Conservation (phyloP, 2,113 vertebrate species). For the Varanus salvator region DNA sequence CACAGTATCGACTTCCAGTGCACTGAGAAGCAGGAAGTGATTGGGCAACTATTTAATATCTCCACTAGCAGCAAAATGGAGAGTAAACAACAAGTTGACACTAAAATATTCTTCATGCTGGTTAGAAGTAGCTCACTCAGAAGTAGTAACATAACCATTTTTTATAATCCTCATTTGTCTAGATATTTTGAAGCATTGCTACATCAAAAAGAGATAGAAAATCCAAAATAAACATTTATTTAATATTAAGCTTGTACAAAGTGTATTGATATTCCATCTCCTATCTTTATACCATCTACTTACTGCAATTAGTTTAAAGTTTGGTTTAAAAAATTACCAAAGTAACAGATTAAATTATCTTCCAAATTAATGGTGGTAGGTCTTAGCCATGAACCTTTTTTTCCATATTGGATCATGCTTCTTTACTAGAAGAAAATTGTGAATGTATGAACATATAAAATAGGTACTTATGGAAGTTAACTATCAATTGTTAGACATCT, state of each 20-base stretch:
- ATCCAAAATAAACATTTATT: not conserved
- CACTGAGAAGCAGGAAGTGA: conserved; percentile 27
- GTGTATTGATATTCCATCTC: not conserved
- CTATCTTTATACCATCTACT: conserved; percentile 42
- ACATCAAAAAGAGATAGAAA: not conserved
- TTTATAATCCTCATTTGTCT: not conserved
- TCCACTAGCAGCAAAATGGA: not conserved
- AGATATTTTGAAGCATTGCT: not conserved
- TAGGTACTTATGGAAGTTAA: not conserved
- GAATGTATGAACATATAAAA: conserved; percentile 31
- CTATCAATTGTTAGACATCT: not conserved
- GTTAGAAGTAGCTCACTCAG: not conserved
- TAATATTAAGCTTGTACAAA: not conserved
- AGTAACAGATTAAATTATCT: not conserved
- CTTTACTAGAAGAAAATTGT: conserved; percentile 41
- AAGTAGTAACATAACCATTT: not conserved
- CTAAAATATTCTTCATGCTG: not conserved
- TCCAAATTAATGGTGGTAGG: conserved; percentile 27
- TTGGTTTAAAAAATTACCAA: conserved; percentile 28
- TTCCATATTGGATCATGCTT: conserved; percentile 56
- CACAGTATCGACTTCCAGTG: conserved; percentile 27
- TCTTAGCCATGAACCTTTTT: conserved; percentile 15
- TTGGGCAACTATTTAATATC: conserved; percentile 12
- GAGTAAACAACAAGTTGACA: not conserved
- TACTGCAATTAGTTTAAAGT: conserved; percentile 43